Conservation (phyloP, 2,888 invertebrate species). For the Drosophila leonis region DNA sequence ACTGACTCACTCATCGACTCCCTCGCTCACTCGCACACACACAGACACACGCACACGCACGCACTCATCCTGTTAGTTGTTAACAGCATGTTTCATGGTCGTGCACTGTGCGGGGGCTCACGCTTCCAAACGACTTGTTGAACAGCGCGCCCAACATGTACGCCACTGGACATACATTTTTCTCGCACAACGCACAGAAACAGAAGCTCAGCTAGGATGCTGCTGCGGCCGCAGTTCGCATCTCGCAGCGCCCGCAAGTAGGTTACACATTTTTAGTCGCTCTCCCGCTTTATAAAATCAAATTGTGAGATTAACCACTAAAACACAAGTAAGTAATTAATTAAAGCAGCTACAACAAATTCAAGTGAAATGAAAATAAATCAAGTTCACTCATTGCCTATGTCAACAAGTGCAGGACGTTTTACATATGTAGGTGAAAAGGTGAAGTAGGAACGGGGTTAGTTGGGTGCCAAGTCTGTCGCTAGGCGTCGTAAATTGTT, state of each 20-base stretch:
- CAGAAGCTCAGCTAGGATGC: conserved; percentile 51
- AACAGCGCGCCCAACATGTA: conserved; percentile 14
- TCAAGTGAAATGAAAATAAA: neutral
- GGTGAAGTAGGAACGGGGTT: neutral
- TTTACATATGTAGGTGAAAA: conserved; percentile 17
- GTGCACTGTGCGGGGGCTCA: conserved; percentile 5
- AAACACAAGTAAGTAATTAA: conserved; percentile 20
- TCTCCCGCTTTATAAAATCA: conserved; percentile 26
- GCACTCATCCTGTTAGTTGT: conserved; percentile 24
- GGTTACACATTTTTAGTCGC: conserved; percentile 72
- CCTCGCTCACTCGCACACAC: conserved; percentile 14
- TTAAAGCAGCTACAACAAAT: conserved; percentile 2
- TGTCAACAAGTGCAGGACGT: neutral
- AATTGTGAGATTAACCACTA: conserved; percentile 10
- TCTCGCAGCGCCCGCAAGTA: conserved; percentile 74
- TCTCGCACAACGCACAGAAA: conserved; percentile 42
- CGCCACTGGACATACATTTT: conserved; percentile 50
- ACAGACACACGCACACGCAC: conserved; percentile 22
- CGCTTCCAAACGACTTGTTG: conserved; percentile 44
- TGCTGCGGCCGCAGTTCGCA: conserved; percentile 62
- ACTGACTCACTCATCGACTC: conserved; percentile 43
- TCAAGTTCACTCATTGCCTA: neutral
- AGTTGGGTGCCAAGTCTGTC: conserved; percentile 12
- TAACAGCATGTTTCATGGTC: conserved; percentile 34
- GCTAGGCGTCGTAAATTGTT: conserved; percentile 51